Conservation (phyloP, 2,888 invertebrate species). For the Drosophila helvetica region DNA sequence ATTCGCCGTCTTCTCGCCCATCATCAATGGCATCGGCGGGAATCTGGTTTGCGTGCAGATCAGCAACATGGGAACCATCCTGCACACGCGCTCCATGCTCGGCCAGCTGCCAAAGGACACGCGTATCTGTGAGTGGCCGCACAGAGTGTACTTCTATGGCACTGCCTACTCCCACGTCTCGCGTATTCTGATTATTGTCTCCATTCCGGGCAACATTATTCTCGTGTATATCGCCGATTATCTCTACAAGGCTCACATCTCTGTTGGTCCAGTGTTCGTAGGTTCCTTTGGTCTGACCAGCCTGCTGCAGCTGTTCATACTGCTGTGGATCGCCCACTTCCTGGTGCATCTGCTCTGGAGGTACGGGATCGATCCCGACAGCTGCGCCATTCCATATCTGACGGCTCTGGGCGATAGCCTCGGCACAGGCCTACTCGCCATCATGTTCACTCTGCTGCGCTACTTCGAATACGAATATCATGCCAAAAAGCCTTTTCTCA, state of each 20-base stretch:
- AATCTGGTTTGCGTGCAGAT: slow-evolving; percentile 94
- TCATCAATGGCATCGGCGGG: slow-evolving; percentile 88
- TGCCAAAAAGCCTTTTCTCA: neutral
- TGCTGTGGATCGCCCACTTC: slow-evolving; percentile 35
- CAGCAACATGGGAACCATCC: slow-evolving; percentile 90
- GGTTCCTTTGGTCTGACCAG: slow-evolving; percentile 27
- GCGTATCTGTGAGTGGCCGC: slow-evolving; percentile 34
- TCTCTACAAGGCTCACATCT: slow-evolving; percentile 6
- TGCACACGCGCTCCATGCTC: slow-evolving; percentile 18
- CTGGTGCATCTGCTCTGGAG: slow-evolving; percentile 51
- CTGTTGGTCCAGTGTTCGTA: slow-evolving; percentile 19
- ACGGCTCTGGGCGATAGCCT: slow-evolving; percentile 48
- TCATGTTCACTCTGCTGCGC: slow-evolving; percentile 35
- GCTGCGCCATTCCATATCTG: slow-evolving; percentile 50
- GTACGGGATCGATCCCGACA: slow-evolving; percentile 49
- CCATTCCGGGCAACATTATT: slow-evolving; percentile 36
- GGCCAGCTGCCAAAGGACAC: slow-evolving; percentile 41
- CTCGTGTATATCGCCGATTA: slow-evolving; percentile 41
- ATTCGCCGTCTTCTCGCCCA: slow-evolving; percentile 85
- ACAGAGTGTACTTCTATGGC: slow-evolving; percentile 24
- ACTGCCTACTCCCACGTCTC: slow-evolving; percentile 46
- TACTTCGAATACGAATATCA: slow-evolving; percentile 8
- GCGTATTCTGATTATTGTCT: slow-evolving; percentile 40
- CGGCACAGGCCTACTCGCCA: slow-evolving; percentile 41
- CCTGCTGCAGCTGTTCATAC: slow-evolving; percentile 41